Evolutionary conservation across 1,140 invertebrate genomes (phyloP).

Genomic region (Bombyx mori): DNA sequence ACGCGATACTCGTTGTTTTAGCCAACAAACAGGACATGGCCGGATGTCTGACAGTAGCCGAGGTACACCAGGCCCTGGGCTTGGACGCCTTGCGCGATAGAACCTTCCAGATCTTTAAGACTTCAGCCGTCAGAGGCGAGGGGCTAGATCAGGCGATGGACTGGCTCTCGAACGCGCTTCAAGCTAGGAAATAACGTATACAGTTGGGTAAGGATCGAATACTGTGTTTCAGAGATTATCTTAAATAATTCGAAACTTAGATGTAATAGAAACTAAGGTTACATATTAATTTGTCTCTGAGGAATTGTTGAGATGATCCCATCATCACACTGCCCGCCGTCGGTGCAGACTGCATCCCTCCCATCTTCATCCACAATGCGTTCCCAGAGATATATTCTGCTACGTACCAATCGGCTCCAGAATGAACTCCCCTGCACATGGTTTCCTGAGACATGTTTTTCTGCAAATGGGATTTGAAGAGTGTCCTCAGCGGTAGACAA

Average conservation of each 20-base stretch:
- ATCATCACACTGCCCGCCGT: no score
- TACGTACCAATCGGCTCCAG: no score
- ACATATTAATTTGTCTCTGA: neutral
- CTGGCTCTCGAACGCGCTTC: constrained; percentile 93
- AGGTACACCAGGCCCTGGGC: constrained; percentile 97
- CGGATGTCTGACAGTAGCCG: constrained; percentile 94
- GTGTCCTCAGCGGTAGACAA: no score
- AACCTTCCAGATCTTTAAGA: constrained; percentile 99
- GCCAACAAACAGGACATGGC: constrained; percentile 99
- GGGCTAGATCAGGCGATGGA: constrained; percentile 99
- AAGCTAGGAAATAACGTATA: constrained; percentile 83
- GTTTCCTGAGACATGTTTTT: no score
- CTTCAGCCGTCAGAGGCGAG: constrained; percentile 98
- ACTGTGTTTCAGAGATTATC: neutral
- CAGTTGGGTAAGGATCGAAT: neutral
- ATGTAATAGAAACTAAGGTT: neutral
- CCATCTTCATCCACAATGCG: no score
- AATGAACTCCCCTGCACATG: no score
- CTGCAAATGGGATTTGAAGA: no score
- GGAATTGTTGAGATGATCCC: no score
- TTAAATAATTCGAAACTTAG: neutral
- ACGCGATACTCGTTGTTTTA: constrained; percentile 94
- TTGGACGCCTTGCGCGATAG: constrained; percentile 95
- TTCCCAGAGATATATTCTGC: no score
- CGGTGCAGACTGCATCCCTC: no score